These are phyloP conservation scores for Phyllostomus discolor DNA, from an alignment of 2,113 vertebrate species.

Conservation along the genomic window DNA sequence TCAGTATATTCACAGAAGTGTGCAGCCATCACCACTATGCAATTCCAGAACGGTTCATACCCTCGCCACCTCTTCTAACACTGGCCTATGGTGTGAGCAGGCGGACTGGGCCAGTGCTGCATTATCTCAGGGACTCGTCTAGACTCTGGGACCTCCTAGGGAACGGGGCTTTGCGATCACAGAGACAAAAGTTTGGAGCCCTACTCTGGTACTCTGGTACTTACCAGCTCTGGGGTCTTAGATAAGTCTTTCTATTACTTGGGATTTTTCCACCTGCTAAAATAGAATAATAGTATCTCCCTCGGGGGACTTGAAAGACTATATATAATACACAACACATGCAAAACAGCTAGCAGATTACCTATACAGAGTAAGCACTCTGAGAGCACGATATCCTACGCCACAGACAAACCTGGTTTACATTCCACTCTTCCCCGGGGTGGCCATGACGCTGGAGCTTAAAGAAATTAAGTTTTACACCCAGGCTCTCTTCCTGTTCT, in stretches of 20 bases:
- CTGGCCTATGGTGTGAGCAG: neutral
- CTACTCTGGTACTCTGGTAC: neutral
- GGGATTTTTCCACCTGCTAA: neutral
- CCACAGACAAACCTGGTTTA: neutral
- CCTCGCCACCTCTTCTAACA: neutral
- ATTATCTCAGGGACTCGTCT: neutral
- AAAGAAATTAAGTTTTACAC: slow-evolving; percentile 65
- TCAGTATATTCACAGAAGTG: neutral
- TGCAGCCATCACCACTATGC: neutral
- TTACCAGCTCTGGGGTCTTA: neutral
- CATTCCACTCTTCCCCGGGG: neutral
- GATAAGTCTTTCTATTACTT: neutral
- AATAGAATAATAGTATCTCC: neutral
- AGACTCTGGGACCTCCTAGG: neutral
- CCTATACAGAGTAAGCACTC: neutral
- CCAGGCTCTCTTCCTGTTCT: slow-evolving; percentile 64
- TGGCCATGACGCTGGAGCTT: neutral
- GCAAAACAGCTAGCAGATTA: neutral
- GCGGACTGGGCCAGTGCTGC: neutral
- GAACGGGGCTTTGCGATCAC: neutral
- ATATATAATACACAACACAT: neutral
- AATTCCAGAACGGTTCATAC: neutral
- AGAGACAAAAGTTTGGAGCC: neutral
- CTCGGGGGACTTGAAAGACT: neutral
- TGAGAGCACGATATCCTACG: neutral